Percentiles rank a stretch among this genome's conserved stretches.
Evolutionary conservation across 2,888 invertebrate species (phyloP).

Genomic region (Mayetiola destructor): DNA sequence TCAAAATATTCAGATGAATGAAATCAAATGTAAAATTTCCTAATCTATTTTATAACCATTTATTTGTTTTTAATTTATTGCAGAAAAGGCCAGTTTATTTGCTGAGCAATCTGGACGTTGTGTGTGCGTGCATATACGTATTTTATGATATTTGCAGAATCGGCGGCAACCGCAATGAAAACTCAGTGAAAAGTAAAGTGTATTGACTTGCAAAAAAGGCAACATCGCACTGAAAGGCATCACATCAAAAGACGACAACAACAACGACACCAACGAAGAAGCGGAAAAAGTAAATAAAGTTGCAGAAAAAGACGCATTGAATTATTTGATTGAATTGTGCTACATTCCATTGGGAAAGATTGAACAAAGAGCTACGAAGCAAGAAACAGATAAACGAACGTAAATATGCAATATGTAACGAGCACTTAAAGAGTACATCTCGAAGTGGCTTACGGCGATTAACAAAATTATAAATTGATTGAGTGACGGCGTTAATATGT

Average conservation of each 20-base stretch:
- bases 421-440: background rate
- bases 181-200: background rate
- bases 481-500: constrained; percentile 12
- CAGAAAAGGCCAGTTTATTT: too few relatives aligned
- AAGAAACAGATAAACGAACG: background rate
- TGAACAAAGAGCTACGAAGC: background rate
- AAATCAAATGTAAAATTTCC: background rate
- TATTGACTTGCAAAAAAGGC: background rate
- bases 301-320: background rate
- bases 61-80: constrained; percentile 7
- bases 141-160: too few relatives aligned
- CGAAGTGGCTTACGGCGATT: constrained; percentile 12
- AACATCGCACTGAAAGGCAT: background rate
- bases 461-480: constrained; percentile 12
- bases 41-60: background rate
- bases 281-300: constrained; percentile 12
- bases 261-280: too few relatives aligned
- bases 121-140: too few relatives aligned
- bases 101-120: too few relatives aligned
- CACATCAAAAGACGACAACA: background rate
- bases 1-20: background rate
- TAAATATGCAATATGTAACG: constrained; percentile 6
- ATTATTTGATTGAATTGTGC: too few relatives aligned
- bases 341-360: background rate
- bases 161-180: too few relatives aligned